Conservation (phyloP, 2,113 vertebrate genomes). For the Cranoglanis bouderius region DNA sequence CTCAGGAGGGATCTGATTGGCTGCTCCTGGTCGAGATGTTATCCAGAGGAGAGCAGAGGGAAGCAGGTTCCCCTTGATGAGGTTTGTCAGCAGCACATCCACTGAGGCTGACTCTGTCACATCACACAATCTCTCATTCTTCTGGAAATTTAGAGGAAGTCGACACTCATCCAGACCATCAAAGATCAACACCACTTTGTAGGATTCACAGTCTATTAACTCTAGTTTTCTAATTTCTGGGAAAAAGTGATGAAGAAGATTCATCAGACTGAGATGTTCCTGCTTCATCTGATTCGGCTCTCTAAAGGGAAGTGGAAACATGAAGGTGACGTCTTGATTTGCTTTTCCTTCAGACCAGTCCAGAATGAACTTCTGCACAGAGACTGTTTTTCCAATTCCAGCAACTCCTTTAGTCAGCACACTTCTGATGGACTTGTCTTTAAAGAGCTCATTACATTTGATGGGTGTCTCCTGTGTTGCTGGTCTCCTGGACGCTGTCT, state of each 20-base stretch:
- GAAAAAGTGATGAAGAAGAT: not conserved
- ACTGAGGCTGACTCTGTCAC: too few species aligned
- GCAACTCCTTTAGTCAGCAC: constrained; percentile 17
- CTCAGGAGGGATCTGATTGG: too few species aligned
- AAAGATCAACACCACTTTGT: not conserved
- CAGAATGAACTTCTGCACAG: constrained; percentile 18
- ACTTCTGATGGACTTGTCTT: not conserved
- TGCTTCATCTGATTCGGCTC: not conserved
- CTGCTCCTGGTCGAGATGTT: too few species aligned
- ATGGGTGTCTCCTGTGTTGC: not conserved
- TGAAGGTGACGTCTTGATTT: not conserved
- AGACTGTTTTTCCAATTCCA: constrained; percentile 19
- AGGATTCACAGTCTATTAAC: not conserved
- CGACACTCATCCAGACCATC: constrained; percentile 3
- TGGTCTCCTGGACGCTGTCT: not conserved
- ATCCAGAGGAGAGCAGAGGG: too few species aligned
- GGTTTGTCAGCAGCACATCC: too few species aligned
- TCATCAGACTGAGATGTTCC: not conserved
- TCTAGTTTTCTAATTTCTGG: not conserved
- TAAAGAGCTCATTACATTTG: constrained; percentile 12
- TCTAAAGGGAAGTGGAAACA: constrained; percentile 18
- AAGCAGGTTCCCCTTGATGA: too few species aligned
- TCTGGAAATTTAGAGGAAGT: too few species aligned
- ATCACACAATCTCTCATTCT: too few species aligned
- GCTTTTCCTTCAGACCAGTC: constrained; percentile 2